phyloP scores from a whole-genome alignment of 2,888 invertebrate genomes.

The Pristionchus maxplancki region DNA sequence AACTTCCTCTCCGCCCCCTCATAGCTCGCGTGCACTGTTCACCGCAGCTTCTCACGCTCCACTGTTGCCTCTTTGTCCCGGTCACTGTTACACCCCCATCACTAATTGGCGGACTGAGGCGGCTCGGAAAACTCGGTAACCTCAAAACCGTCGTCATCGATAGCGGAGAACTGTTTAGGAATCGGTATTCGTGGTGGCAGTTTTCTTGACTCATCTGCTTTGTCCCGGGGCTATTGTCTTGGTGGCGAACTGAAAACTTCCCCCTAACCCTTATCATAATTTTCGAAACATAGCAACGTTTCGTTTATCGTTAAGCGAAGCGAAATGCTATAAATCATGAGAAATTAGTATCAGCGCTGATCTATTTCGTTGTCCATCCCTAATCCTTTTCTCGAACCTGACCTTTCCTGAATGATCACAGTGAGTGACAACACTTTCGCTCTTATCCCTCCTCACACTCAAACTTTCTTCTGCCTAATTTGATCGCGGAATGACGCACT shows the following conservation, averaged over 20 bases:
- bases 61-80: neutral
- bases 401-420: neutral
- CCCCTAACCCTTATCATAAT: no score
- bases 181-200: neutral
- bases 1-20: neutral
- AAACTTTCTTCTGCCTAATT: slow-evolving; percentile 18
- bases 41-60: neutral
- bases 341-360: no score
- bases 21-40: neutral
- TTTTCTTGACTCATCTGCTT: slow-evolving; percentile 13
- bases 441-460: neutral
- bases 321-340: no score
- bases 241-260: neutral
- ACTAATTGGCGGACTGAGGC: neutral
- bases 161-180: neutral
- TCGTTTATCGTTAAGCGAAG: no score
- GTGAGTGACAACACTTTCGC: neutral
- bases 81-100: slow-evolving; percentile 1
- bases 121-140: neutral
- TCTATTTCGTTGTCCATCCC: neutral
- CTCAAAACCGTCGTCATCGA: neutral
- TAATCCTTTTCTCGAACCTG: neutral
- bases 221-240: neutral
- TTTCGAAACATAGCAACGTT: no score
- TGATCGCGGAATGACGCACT: slow-evolving; percentile 21